Conservation (phyloP, 1,140 invertebrate species). For the Drosophila baimaii region DNA sequence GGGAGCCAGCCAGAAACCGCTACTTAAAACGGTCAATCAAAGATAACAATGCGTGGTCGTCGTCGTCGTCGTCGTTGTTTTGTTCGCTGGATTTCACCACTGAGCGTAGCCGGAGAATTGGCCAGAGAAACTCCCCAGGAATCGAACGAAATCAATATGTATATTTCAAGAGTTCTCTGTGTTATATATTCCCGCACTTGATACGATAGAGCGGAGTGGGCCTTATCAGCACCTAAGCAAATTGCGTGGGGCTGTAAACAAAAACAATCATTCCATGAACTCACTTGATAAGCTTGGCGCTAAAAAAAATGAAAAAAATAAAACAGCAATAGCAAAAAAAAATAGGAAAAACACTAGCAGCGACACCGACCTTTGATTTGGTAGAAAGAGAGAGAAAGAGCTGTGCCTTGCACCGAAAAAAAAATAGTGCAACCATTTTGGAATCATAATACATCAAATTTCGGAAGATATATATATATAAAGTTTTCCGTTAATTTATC, state of each 20-base stretch:
- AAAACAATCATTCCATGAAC: constrained; percentile 61
- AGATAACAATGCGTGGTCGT: constrained; percentile 69
- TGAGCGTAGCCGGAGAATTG: constrained; percentile 10
- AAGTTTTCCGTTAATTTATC: no score
- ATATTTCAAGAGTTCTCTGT: constrained; percentile 30
- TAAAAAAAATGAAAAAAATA: constrained; percentile 14
- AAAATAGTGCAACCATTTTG: neutral
- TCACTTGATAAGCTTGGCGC: constrained; percentile 46
- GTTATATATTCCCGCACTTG: constrained; percentile 21
- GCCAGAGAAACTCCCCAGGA: neutral
- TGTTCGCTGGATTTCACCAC: constrained; percentile 56
- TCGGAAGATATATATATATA: neutral
- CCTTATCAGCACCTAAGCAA: constrained; percentile 67
- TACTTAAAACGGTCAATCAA: constrained; percentile 64
- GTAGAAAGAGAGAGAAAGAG: constrained; percentile 12
- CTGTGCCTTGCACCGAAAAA: constrained; percentile 2
- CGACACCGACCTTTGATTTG: constrained; percentile 58
- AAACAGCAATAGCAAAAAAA: constrained; percentile 29
- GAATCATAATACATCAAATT: neutral
- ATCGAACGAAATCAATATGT: constrained; percentile 56
- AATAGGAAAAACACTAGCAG: constrained; percentile 19
- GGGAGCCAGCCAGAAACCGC: constrained; percentile 61
- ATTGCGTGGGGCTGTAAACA: constrained; percentile 77
- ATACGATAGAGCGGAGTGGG: constrained; percentile 22
- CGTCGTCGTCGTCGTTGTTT: constrained; percentile 5